These are phyloP conservation scores for Halesus radiatus DNA, from an alignment of 1,140 invertebrate species.

Conservation along the genomic window DNA sequence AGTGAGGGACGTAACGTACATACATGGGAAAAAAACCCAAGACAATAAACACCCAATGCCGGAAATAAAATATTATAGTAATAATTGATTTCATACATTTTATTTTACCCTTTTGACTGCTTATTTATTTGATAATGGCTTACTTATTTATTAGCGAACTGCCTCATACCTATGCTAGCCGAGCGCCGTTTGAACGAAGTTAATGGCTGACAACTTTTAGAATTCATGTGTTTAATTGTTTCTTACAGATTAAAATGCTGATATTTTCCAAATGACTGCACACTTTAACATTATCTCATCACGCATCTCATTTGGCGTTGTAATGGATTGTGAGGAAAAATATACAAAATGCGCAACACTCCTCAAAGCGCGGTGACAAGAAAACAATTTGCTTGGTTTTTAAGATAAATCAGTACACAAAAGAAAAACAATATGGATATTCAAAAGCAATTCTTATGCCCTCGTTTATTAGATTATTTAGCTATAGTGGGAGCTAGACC, in stretches of 20 bases:
- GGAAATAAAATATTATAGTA: too few species aligned
- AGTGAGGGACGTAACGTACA: too few species aligned
- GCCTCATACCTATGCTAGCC: too few species aligned
- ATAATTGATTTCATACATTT: too few species aligned
- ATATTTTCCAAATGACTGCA: neutral
- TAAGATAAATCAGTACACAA: slow-evolving; percentile 19
- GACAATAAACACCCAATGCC: too few species aligned
- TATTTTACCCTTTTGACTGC: too few species aligned
- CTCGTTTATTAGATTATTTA: slow-evolving; percentile 93
- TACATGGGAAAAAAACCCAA: too few species aligned
- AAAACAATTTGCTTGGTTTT: neutral
- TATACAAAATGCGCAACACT: neutral
- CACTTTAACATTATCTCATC: neutral
- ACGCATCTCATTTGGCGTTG: neutral
- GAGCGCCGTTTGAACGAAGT: neutral
- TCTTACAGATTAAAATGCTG: slow-evolving; percentile 13
- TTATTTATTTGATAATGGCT: too few species aligned
- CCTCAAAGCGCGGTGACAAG: slow-evolving; percentile 51
- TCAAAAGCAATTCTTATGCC: slow-evolving; percentile 86
- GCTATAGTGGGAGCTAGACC: slow-evolving; percentile 93
- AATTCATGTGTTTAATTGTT: neutral
- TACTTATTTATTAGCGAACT: too few species aligned
- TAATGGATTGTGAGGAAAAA: neutral
- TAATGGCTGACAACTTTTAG: neutral
- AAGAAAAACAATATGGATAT: slow-evolving; percentile 70